Conservation (phyloP, 2,888 invertebrate species). For the Callosobruchus maculatus region DNA sequence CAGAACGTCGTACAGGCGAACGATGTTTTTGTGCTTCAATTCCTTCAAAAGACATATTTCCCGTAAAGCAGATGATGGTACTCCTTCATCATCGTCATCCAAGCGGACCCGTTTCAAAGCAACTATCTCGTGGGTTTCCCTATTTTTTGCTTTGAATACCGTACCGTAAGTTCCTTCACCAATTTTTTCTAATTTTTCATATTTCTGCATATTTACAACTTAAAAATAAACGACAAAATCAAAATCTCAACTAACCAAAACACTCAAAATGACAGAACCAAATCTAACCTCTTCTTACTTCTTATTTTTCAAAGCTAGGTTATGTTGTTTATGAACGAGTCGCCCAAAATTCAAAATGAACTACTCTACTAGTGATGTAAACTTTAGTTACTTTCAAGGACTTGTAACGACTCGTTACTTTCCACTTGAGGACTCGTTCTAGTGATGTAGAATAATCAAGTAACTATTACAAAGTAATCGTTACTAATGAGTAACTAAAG, state of each 20-base stretch:
- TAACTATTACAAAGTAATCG: too few species aligned
- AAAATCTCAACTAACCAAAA: neutral
- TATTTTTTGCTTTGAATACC: slow-evolving; percentile 97
- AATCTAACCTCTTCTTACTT: neutral
- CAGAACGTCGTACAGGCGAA: slow-evolving; percentile 92
- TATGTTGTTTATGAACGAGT: too few species aligned
- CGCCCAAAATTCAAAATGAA: too few species aligned
- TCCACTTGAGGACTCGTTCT: too few species aligned
- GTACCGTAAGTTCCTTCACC: slow-evolving; percentile 99
- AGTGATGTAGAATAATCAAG: too few species aligned
- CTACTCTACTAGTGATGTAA: too few species aligned
- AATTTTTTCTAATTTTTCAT: slow-evolving; percentile 98
- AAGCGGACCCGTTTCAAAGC: slow-evolving; percentile 94
- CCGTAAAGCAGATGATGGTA: slow-evolving; percentile 94
- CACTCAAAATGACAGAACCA: neutral
- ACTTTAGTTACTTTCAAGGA: too few species aligned
- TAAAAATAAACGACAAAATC: neutral
- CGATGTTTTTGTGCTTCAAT: slow-evolving; percentile 97
- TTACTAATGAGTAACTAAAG: too few species aligned
- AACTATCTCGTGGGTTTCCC: slow-evolving; percentile 95
- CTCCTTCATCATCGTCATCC: slow-evolving; percentile 99
- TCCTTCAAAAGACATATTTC: slow-evolving; percentile 98
- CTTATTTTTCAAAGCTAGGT: too few species aligned
- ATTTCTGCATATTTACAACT: slow-evolving; percentile 76
- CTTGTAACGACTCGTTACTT: too few species aligned